phyloP scores from a whole-genome alignment of 2,888 invertebrate species.

The Cylindroiulus punctatus region DNA sequence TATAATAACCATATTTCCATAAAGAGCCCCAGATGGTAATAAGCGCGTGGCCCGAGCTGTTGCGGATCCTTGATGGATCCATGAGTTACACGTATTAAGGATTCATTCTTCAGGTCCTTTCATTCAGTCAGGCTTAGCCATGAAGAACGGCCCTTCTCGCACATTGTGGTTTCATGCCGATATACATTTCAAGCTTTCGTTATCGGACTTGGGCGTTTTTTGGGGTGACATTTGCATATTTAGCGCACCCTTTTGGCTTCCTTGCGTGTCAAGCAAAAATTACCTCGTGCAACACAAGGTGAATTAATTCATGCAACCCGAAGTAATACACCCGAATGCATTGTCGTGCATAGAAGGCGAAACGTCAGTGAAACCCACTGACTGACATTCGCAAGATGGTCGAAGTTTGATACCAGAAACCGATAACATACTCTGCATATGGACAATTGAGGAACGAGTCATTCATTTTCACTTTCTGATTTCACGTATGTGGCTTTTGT shows the following conservation, averaged over 20 bases:
- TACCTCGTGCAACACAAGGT: background rate
- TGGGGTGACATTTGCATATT: slow-evolving; percentile 12
- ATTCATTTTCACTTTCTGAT: slow-evolving; percentile 29
- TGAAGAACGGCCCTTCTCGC: slow-evolving; percentile 14
- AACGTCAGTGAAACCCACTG: background rate
- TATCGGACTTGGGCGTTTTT: background rate
- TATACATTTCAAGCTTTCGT: slow-evolving; percentile 12
- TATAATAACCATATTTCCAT: slow-evolving; percentile 34
- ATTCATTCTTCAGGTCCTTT: background rate
- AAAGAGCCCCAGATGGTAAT: background rate
- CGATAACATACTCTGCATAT: background rate
- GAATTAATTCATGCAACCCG: slow-evolving; percentile 14
- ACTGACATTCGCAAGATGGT: slow-evolving; percentile 22
- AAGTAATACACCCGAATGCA: slow-evolving; percentile 22
- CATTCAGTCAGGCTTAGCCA: slow-evolving; percentile 22
- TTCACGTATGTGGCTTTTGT: background rate
- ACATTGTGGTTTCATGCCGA: slow-evolving; percentile 7
- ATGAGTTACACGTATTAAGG: slow-evolving; percentile 15
- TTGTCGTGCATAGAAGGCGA: background rate
- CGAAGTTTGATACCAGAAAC: background rate
- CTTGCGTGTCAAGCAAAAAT: slow-evolving; percentile 38
- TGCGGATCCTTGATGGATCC: slow-evolving; percentile 29
- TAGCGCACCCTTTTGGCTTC: slow-evolving; percentile 14
- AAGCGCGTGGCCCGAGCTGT: slow-evolving; percentile 26
- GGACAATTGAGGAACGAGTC: background rate